phyloP scores from a whole-genome alignment of 2,797 vertebrate species.

The Clarias laeviceps region DNA sequence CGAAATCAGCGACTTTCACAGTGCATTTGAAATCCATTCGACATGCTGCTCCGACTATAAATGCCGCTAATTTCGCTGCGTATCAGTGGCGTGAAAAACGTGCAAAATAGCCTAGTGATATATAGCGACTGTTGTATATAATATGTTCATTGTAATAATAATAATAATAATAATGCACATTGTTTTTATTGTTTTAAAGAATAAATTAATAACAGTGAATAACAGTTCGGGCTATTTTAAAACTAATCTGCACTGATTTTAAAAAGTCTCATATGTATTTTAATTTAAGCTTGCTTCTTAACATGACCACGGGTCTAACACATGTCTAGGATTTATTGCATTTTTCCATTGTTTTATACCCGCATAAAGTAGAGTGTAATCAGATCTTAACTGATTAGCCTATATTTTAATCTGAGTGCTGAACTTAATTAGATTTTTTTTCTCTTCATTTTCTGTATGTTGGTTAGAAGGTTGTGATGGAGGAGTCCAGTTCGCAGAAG shows the following conservation, averaged over 20 bases:
- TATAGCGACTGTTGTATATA: neutral
- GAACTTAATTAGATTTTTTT: neutral
- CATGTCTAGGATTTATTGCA: neutral
- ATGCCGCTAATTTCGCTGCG: conserved; percentile 41
- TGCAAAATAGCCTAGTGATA: conserved; percentile 20
- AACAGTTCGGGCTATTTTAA: neutral
- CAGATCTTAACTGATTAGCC: neutral
- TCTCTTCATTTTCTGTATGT: conserved; percentile 5
- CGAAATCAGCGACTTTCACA: conserved; percentile 81
- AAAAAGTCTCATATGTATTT: neutral
- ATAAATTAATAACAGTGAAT: neutral
- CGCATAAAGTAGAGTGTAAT: neutral
- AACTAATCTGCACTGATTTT: neutral
- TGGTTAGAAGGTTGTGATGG: conserved; percentile 75
- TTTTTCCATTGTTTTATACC: neutral
- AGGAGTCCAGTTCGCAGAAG: conserved; percentile 86
- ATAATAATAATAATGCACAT: neutral
- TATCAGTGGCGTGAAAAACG: conserved; percentile 12
- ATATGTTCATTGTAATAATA: neutral
- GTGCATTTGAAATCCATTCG: conserved; percentile 80
- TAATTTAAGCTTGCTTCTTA: neutral
- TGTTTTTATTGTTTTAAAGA: neutral
- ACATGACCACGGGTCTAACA: neutral
- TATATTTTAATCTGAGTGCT: neutral
- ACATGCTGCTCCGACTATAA: conserved; percentile 66